These are phyloP conservation scores for Druceiella hillmani DNA, from an alignment of 2,888 invertebrate species.

Conservation along the genomic window DNA sequence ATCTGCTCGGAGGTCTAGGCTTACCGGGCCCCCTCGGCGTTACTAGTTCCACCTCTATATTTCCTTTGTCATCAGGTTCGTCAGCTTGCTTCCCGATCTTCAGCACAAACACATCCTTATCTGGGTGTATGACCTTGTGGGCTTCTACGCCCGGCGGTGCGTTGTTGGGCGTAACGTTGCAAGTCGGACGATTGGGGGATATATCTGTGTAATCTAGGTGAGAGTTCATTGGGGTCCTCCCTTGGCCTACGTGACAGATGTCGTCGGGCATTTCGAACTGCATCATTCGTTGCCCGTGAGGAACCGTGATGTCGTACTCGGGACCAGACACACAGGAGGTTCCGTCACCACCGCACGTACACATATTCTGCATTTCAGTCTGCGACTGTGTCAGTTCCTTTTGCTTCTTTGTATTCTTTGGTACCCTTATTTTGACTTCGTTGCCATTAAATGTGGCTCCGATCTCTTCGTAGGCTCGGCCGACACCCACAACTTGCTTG, in stretches of 20 bases:
- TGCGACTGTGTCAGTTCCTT: slow-evolving; percentile 40
- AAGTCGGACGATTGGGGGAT: slow-evolving; percentile 33
- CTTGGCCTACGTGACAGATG: slow-evolving; percentile 38
- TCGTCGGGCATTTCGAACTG: slow-evolving; percentile 44
- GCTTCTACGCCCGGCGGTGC: slow-evolving; percentile 52
- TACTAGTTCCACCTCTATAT: slow-evolving; percentile 65
- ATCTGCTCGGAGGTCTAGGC: slow-evolving; percentile 52
- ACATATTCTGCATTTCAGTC: slow-evolving; percentile 37
- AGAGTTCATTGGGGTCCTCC: slow-evolving; percentile 37
- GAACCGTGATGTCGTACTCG: slow-evolving; percentile 17
- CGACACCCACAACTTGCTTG: no score
- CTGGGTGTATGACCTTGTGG: slow-evolving; percentile 57
- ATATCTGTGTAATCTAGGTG: slow-evolving; percentile 37
- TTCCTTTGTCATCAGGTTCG: slow-evolving; percentile 53
- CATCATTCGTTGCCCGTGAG: no score
- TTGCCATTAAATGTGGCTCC: slow-evolving; percentile 61
- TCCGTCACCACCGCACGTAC: slow-evolving; percentile 43
- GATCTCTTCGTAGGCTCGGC: slow-evolving; percentile 61
- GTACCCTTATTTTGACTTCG: slow-evolving; percentile 59
- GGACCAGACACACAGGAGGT: slow-evolving; percentile 32
- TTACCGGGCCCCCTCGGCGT: slow-evolving; percentile 64
- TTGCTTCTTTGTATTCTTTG: slow-evolving; percentile 46
- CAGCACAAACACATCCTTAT: slow-evolving; percentile 66
- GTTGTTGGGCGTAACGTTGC: slow-evolving; percentile 46
- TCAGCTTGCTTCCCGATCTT: slow-evolving; percentile 69